phyloP scores from a whole-genome alignment of 2,797 vertebrate genomes.

The Oreochromis mossambicus region DNA sequence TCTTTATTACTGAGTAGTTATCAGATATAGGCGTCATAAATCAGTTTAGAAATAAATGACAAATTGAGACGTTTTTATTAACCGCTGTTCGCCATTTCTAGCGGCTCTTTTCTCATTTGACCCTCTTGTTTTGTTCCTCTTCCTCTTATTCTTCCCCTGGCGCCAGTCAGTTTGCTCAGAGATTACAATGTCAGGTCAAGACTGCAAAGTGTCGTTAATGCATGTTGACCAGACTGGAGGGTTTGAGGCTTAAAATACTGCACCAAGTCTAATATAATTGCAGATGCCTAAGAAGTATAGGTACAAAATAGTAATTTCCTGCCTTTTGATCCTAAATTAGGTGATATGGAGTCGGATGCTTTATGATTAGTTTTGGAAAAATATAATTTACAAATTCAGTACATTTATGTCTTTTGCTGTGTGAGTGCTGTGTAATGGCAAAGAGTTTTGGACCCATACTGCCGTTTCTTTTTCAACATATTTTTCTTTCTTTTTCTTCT shows the following conservation, averaged over 20 bases:
- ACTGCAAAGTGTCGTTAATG: slow-evolving; percentile 51
- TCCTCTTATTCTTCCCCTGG: slow-evolving; percentile 55
- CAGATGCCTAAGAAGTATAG: not conserved
- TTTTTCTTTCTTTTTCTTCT: slow-evolving; percentile 64
- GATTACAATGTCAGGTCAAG: slow-evolving; percentile 67
- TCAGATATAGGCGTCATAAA: not conserved
- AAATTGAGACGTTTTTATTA: not conserved
- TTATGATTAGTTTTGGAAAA: not conserved
- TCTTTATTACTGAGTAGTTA: not conserved
- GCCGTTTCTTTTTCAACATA: slow-evolving; percentile 50
- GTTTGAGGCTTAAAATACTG: slow-evolving; percentile 6
- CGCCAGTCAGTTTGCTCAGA: slow-evolving; percentile 69
- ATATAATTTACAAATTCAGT: not conserved
- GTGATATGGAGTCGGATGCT: not conserved
- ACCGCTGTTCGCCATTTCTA: slow-evolving; percentile 27
- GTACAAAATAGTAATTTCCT: not conserved
- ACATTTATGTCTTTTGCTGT: too few species aligned
- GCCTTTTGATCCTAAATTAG: not conserved
- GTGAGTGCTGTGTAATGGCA: not conserved
- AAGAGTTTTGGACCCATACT: slow-evolving; percentile 44
- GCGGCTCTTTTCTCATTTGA: slow-evolving; percentile 37
- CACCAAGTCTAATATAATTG: not conserved
- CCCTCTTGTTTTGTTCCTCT: slow-evolving; percentile 22
- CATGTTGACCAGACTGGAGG: slow-evolving; percentile 33
- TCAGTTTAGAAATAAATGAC: not conserved